phyloP scores from a whole-genome alignment of 2,797 vertebrate genomes.

The Peromyscus attwateri region DNA sequence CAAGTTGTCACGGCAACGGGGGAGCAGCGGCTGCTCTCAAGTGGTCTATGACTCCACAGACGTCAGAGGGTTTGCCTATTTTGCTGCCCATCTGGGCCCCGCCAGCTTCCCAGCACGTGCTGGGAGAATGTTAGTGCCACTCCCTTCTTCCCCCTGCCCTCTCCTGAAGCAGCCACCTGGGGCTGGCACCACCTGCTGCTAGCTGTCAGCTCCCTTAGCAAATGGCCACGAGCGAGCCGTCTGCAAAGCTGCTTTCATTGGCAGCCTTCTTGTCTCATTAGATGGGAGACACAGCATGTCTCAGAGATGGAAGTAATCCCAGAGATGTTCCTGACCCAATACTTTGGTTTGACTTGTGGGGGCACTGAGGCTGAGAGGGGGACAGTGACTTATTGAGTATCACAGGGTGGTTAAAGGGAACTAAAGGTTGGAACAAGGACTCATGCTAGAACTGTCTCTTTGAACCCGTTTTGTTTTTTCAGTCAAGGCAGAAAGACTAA shows the following conservation, averaged over 20 bases:
- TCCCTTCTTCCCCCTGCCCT: not conserved
- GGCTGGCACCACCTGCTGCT: not conserved
- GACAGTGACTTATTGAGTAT: not conserved
- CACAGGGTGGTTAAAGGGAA: not conserved
- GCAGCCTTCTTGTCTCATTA: not conserved
- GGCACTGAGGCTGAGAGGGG: constrained; percentile 7
- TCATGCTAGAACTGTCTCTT: not conserved
- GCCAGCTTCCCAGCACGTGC: not conserved
- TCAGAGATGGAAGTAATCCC: not conserved
- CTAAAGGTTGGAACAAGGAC: not conserved
- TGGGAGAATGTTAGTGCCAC: constrained; percentile 57
- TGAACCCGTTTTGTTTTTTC: not conserved
- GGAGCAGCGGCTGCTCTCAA: constrained; percentile 47
- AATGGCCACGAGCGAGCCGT: not conserved
- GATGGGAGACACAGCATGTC: not conserved
- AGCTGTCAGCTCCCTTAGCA: not conserved
- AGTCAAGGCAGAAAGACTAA: not conserved
- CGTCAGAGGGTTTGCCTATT: constrained; percentile 54
- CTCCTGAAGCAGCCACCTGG: not conserved
- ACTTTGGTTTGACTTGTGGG: not conserved
- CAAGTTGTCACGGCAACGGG: constrained; percentile 81
- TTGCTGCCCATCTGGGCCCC: constrained; percentile 68
- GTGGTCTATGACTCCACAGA: constrained; percentile 25
- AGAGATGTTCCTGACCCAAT: not conserved
- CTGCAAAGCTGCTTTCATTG: not conserved